Evolutionary conservation across 1,140 invertebrate genomes (phyloP).

Genomic region (Macrostomum lignano): DNA sequence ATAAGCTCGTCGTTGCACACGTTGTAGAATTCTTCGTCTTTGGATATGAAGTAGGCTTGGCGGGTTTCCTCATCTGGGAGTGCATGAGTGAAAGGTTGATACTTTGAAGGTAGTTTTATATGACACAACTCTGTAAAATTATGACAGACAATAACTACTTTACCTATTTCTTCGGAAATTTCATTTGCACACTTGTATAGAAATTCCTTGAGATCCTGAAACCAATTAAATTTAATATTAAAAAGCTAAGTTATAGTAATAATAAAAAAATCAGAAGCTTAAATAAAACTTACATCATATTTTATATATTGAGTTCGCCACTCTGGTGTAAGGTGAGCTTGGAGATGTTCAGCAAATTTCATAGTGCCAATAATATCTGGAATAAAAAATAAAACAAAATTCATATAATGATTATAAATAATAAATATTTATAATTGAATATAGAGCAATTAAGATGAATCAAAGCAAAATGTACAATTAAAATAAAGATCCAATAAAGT

Average conservation of each 20-base stretch:
- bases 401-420: too few relatives aligned
- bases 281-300: conserved; percentile 47
- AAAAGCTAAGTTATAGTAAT: background rate
- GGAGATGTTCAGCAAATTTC: conserved; percentile 84
- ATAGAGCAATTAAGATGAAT: too few relatives aligned
- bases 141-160: background rate
- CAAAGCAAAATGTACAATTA: too few relatives aligned
- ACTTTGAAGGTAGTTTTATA: background rate
- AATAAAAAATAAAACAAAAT: too few relatives aligned
- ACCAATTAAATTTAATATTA: background rate
- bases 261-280: background rate
- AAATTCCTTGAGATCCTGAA: conserved; percentile 7
- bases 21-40: conserved; percentile 1
- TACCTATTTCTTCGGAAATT: background rate
- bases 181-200: conserved; percentile 6
- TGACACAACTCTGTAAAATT: background rate
- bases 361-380: conserved; percentile 32
- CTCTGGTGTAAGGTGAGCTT: conserved; percentile 82
- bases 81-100: background rate
- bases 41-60: too few relatives aligned
- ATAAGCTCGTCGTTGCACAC: conserved; percentile 2
- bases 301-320: conserved; percentile 95
- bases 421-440: too few relatives aligned
- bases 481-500: too few relatives aligned
- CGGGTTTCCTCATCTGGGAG: background rate